Percentiles rank a stretch among this genome's conserved stretches.
phyloP scores from a whole-genome alignment of 2,797 vertebrate species.

The Sylvia borin region DNA sequence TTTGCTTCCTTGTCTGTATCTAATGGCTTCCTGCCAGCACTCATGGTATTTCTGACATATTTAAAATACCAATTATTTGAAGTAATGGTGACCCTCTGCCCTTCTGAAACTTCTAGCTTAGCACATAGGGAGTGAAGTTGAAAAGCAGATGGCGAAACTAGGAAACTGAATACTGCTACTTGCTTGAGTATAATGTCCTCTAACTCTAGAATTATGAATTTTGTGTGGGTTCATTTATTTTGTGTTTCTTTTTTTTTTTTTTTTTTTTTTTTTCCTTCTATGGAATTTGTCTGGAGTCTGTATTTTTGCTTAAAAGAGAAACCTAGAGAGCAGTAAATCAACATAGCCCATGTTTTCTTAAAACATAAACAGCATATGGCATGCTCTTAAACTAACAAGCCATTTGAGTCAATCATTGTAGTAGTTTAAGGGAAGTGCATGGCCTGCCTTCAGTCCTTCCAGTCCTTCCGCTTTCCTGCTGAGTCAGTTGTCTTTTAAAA shows the following conservation, averaged over 20 bases:
- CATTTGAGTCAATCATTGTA: background rate
- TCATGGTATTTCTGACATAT: conserved; percentile 32
- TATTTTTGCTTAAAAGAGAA: background rate
- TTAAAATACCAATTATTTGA: conserved; percentile 52
- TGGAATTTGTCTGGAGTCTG: background rate
- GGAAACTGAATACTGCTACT: background rate
- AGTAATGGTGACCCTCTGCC: background rate
- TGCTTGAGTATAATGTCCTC: background rate
- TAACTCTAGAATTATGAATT: background rate
- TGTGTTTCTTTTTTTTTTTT: background rate
- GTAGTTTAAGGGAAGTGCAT: background rate
- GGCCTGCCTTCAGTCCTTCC: background rate
- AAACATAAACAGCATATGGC: background rate
- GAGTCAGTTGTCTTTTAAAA: background rate
- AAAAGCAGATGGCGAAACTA: conserved; percentile 29
- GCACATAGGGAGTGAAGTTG: background rate
- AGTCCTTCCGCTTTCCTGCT: background rate
- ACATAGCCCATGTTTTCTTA: background rate
- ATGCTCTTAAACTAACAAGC: background rate
- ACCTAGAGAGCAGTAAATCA: background rate
- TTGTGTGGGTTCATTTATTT: background rate
- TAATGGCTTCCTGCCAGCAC: conserved; percentile 30
- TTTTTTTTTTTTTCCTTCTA: background rate
- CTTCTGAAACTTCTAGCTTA: conserved; percentile 5
- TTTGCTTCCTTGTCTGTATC: conserved; percentile 25